Percentiles rank a stretch among this genome's conserved stretches.
phyloP scores from a whole-genome alignment of 1,140 invertebrate species.

The Eurosta solidaginis region DNA sequence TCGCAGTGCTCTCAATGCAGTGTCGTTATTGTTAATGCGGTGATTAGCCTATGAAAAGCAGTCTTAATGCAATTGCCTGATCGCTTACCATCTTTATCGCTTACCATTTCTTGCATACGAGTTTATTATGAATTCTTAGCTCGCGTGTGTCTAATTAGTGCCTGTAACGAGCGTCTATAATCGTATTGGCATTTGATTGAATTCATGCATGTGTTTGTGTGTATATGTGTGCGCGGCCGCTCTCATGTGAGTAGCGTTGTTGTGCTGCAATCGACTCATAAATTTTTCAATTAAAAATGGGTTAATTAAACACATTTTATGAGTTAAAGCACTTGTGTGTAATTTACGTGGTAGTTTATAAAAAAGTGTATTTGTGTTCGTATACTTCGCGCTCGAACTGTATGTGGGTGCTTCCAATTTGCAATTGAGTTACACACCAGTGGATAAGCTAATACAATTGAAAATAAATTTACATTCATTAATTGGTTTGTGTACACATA shows the following conservation, averaged over 20 bases:
- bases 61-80: constrained; percentile 21
- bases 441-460: background rate
- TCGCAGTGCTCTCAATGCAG: background rate
- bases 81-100: background rate
- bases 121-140: background rate
- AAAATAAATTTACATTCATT: background rate
- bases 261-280: background rate
- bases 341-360: background rate
- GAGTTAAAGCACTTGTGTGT: background rate
- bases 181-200: background rate
- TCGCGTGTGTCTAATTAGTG: background rate
- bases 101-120: background rate
- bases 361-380: background rate
- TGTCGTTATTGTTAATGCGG: background rate
- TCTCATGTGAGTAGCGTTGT: background rate
- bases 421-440: constrained; percentile 13
- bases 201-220: background rate
- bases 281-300: constrained; percentile 29
- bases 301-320: constrained; percentile 22
- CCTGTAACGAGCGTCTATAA: background rate
- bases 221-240: background rate
- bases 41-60: background rate
- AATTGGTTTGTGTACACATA: background rate
- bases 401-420: constrained; percentile 3
- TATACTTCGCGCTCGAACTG: background rate